phyloP scores from a whole-genome alignment of 2,888 invertebrate species.

The Pollenia angustigena region DNA sequence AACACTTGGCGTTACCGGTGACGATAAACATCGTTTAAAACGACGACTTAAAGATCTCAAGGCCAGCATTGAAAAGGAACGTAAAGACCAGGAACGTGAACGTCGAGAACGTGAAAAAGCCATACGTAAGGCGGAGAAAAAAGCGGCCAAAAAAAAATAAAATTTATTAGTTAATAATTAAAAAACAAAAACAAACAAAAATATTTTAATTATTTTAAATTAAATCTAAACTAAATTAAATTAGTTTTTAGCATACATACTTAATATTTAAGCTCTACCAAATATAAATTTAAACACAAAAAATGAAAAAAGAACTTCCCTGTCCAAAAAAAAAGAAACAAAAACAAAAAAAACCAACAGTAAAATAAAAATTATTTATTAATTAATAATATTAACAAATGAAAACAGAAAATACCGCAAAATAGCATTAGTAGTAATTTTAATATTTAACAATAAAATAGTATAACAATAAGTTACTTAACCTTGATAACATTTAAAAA shows the following conservation, averaged over 20 bases:
- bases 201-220: conserved; percentile 66
- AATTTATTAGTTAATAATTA: conserved; percentile 75
- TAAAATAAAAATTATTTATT: conserved; percentile 43
- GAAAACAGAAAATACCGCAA: conserved; percentile 42
- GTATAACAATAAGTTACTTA: conserved; percentile 57
- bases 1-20: conserved; percentile 90
- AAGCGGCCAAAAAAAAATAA: conserved; percentile 88
- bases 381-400: conserved; percentile 56
- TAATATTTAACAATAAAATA: conserved; percentile 44
- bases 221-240: conserved; percentile 65
- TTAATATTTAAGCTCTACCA: conserved; percentile 71
- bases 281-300: conserved; percentile 72
- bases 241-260: conserved; percentile 53
- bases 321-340: conserved; percentile 75
- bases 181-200: conserved; percentile 57
- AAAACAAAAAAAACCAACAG: conserved; percentile 41
- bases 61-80: conserved; percentile 89
- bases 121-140: conserved; percentile 93
- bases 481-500: not conserved
- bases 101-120: conserved; percentile 93
- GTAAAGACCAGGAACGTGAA: conserved; percentile 92
- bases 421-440: conserved; percentile 64
- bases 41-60: conserved; percentile 93
- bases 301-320: conserved; percentile 53
- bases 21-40: conserved; percentile 93